Conservation (phyloP, 2,113 vertebrate species). For the Anas platyrhynchos region DNA sequence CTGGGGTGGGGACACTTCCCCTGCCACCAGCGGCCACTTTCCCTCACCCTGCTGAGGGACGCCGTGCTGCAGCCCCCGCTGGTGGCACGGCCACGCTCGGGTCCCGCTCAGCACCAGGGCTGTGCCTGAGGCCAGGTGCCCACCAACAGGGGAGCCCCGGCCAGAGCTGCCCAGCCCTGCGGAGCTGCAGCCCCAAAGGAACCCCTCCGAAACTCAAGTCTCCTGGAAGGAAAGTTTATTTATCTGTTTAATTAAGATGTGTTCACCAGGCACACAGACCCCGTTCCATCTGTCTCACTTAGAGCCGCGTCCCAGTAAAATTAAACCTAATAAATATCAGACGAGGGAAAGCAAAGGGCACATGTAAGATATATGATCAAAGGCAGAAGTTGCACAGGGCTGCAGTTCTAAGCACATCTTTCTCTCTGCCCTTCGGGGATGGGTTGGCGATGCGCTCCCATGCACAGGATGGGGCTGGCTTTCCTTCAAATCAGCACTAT, state of each 20-base stretch:
- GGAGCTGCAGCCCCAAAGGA: not conserved
- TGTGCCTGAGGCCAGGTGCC: not conserved
- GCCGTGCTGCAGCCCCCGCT: fast-evolving
- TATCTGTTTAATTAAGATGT: conserved; percentile 84
- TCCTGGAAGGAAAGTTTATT: conserved; percentile 78
- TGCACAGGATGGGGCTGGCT: conserved; percentile 20
- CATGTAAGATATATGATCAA: conserved; percentile 61
- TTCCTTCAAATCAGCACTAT: conserved; percentile 44
- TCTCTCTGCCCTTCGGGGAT: conserved; percentile 68
- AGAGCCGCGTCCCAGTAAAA: conserved; percentile 77
- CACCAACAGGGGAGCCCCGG: not conserved
- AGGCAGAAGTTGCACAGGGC: conserved; percentile 68
- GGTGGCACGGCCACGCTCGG: not conserved
- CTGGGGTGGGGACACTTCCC: not conserved
- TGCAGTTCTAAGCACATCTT: conserved; percentile 72
- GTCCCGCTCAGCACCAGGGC: not conserved
- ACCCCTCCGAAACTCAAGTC: conserved; percentile 55
- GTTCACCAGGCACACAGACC: conserved; percentile 72
- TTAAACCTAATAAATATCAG: conserved; percentile 82
- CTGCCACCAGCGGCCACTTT: not conserved
- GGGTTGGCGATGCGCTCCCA: not conserved
- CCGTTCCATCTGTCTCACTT: conserved; percentile 78
- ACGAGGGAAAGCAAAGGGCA: conserved; percentile 77
- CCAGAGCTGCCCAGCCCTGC: not conserved
- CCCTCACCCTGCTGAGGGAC: not conserved